Evolutionary conservation across 2,797 vertebrate species (phyloP), one percentile per base, ranked within the genome.

Genomic region (Phrynocephalus forsythii): DNA sequence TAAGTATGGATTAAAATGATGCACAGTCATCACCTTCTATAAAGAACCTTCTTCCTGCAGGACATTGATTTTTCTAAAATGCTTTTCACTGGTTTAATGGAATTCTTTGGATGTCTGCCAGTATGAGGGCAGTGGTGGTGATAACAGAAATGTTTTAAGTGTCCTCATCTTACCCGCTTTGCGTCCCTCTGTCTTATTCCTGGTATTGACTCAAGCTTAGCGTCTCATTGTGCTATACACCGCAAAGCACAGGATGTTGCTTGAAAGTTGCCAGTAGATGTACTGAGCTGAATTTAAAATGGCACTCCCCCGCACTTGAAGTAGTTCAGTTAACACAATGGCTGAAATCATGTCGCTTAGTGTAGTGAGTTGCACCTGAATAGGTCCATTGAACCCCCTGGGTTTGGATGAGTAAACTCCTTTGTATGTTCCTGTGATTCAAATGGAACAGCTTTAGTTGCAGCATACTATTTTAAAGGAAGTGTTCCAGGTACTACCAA

Each of bases 31-130:
- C 44, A 79, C 76, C 22, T 30, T 80, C 69, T 44, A 79, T 67
- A 11, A 63, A 88, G 28, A 75, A 33, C n/a, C 26, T 44, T 68
- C n/a, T 85, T 78, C 79, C 22, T 66, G 48, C 68, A 68, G 78
- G 78, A 33, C 77, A 88, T 68, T 68, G 78, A 81, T 88, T 75
- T 72, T 84, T 79, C 38, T 66, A 79, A 75, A 80, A 69, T 15
- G 38, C 44, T 80, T 84, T 85, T 38, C 60, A 56, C 71, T 85
- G 69, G 22, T 66, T 85, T 85, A 81, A 85, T 88, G 69, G 78
- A 85, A 60, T n/a, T 28, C 15, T 50, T 76, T 88, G 87, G 87
- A 88, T 81, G 52, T 81, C 44, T 81, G 87, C 77, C 69, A 52
- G 28, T 38, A 10, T 26, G n/a, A 80, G 68, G 20, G 79, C 33